Evolutionary conservation across 2,113 vertebrate genomes (phyloP).

Genomic region (Anser brachyrhynchus): DNA sequence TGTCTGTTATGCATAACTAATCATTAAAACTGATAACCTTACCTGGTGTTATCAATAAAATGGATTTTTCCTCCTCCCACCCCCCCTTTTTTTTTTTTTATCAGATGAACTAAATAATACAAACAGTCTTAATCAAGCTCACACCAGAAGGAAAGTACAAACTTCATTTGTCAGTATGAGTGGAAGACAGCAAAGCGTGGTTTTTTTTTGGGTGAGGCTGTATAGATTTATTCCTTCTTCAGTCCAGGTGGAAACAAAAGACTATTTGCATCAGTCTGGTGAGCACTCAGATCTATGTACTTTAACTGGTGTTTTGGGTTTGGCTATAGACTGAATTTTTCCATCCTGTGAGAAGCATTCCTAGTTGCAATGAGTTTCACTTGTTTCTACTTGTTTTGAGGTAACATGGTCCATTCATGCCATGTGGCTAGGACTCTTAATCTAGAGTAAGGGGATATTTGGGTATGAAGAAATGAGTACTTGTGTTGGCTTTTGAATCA

Average conservation of each 20-base stretch:
- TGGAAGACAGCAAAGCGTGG: not conserved
- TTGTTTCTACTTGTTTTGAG: not conserved
- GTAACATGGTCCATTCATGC: rapidly evolving
- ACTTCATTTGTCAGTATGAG: not conserved
- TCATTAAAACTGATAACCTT: rapidly evolving
- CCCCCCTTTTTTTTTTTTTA: not conserved
- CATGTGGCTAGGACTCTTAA: not conserved
- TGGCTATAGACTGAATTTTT: not conserved
- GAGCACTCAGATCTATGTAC: not conserved
- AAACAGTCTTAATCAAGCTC: not conserved
- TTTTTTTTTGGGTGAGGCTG: not conserved
- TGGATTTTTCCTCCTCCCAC: rapidly evolving
- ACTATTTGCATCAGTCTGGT: not conserved
- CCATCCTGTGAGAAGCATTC: not conserved
- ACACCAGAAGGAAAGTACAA: not conserved
- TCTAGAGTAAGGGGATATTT: not conserved
- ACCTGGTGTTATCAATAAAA: not conserved
- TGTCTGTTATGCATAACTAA: not conserved
- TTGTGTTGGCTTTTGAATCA: not conserved
- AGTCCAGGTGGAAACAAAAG: not conserved
- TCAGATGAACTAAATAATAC: not conserved
- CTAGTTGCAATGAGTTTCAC: not conserved
- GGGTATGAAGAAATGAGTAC: not conserved
- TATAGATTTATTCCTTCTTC: not conserved
- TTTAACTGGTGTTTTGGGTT: not conserved